A percentile compares a stretch with the other conserved stretches of the same genome.
Conservation (phyloP, 2,888 invertebrate species). For the Pachycephus smyrnensis region DNA sequence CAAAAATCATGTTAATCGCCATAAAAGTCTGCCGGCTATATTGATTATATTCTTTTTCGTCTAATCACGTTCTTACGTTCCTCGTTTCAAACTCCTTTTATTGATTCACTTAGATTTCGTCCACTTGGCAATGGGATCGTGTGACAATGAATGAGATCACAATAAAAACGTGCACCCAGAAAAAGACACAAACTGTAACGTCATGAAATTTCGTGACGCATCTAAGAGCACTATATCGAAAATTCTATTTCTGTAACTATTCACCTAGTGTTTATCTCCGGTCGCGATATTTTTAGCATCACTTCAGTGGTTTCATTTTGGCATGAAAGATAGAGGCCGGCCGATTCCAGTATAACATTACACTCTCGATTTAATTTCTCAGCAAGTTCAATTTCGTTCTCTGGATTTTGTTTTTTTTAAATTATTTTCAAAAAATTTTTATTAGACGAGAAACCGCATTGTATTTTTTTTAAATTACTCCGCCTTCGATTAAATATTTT, state of each 20-base stretch:
- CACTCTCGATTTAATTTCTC: neutral
- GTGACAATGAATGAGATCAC: neutral
- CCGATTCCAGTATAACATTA: neutral
- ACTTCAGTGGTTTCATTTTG: neutral
- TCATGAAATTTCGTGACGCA: neutral
- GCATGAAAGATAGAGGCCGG: neutral
- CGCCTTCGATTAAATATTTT: neutral
- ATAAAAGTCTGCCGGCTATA: neutral
- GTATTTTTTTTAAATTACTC: neutral
- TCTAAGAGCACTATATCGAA: neutral
- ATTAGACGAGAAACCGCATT: too few relatives aligned
- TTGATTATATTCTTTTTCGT: neutral
- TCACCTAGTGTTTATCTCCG: neutral
- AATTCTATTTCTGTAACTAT: neutral
- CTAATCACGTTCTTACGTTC: neutral
- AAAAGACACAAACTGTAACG: neutral
- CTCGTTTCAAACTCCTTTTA: neutral
- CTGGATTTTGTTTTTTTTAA: neutral
- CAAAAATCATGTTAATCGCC: neutral
- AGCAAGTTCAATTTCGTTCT: neutral
- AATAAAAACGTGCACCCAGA: neutral
- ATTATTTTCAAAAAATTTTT: neutral
- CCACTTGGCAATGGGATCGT: neutral
- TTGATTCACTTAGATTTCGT: neutral
- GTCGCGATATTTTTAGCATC: neutral